Evolutionary conservation across 2,888 invertebrate species (phyloP).

Genomic region (Noctua janthe): DNA sequence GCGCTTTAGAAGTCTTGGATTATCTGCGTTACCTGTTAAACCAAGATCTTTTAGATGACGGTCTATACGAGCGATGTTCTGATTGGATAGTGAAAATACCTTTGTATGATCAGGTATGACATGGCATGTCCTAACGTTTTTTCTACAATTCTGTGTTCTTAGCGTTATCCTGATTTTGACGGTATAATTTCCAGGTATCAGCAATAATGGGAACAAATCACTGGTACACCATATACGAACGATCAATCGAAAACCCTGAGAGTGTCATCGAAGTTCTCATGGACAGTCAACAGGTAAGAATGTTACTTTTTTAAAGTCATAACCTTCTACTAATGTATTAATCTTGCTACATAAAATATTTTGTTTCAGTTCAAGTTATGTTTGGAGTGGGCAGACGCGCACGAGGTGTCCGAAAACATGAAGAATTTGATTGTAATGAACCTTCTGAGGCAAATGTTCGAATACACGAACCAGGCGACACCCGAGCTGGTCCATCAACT

Average conservation of each 20-base stretch:
- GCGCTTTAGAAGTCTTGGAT: slow-evolving; percentile 88
- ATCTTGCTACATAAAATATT: background rate
- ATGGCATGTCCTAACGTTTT: background rate
- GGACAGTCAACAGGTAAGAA: slow-evolving; percentile 88
- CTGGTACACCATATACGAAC: slow-evolving; percentile 91
- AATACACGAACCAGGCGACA: slow-evolving; percentile 86
- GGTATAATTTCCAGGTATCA: slow-evolving; percentile 85
- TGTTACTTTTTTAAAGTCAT: background rate
- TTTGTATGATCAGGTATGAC: slow-evolving; percentile 91
- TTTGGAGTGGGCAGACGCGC: slow-evolving; percentile 92
- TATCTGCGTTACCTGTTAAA: slow-evolving; percentile 86
- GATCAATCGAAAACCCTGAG: slow-evolving; percentile 89
- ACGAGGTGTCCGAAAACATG: slow-evolving; percentile 90
- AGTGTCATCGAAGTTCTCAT: slow-evolving; percentile 89
- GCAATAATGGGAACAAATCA: slow-evolving; percentile 88
- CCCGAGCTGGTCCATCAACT: slow-evolving; percentile 88
- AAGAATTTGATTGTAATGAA: slow-evolving; percentile 89
- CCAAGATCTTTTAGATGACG: slow-evolving; percentile 83
- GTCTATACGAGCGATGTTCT: slow-evolving; percentile 86
- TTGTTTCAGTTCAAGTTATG: slow-evolving; percentile 91
- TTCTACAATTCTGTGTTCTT: background rate
- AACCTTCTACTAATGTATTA: background rate
- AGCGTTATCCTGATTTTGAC: background rate
- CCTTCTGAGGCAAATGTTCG: slow-evolving; percentile 90
- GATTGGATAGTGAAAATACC: slow-evolving; percentile 91